These are phyloP conservation scores for Anastrepha obliqua DNA, from an alignment of 1,140 invertebrate genomes.

Conservation along the genomic window DNA sequence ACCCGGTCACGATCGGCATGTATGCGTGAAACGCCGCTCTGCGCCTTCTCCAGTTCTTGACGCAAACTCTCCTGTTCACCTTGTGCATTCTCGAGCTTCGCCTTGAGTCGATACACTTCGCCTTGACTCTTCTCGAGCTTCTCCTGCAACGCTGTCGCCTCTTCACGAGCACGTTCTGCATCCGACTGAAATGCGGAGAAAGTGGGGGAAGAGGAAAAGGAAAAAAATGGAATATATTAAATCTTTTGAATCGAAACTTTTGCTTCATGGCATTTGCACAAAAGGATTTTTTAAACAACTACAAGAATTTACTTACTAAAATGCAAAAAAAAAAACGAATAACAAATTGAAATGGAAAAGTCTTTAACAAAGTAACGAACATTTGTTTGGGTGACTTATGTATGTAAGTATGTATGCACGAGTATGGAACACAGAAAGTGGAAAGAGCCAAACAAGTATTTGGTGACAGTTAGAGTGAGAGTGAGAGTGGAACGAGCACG, in stretches of 20 bases:
- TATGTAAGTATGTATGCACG: background rate
- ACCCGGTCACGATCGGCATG: slow-evolving; percentile 90
- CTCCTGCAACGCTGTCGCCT: slow-evolving; percentile 90
- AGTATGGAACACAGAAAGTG: slow-evolving; percentile 24
- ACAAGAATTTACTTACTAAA: slow-evolving; percentile 28
- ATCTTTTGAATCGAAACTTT: background rate
- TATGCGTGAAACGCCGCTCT: slow-evolving; percentile 82
- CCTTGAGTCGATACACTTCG: slow-evolving; percentile 94
- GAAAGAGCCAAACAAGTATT: slow-evolving; percentile 22
- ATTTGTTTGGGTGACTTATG: background rate
- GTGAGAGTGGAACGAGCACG: background rate
- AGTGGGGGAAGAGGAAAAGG: slow-evolving; percentile 1
- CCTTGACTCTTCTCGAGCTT: slow-evolving; percentile 95
- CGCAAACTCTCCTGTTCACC: slow-evolving; percentile 93
- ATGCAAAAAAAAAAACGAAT: slow-evolving; percentile 22
- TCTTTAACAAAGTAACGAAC: background rate
- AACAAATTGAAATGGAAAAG: background rate
- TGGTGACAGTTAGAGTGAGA: background rate
- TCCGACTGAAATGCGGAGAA: slow-evolving; percentile 78
- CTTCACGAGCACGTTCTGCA: slow-evolving; percentile 88
- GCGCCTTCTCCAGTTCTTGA: slow-evolving; percentile 88
- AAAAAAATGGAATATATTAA: background rate
- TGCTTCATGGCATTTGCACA: background rate
- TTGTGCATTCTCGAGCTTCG: slow-evolving; percentile 94
- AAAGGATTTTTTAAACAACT: slow-evolving; percentile 33